These are phyloP conservation scores for Brassicogethes aeneus DNA, from an alignment of 2,888 invertebrate species.

Conservation along the genomic window DNA sequence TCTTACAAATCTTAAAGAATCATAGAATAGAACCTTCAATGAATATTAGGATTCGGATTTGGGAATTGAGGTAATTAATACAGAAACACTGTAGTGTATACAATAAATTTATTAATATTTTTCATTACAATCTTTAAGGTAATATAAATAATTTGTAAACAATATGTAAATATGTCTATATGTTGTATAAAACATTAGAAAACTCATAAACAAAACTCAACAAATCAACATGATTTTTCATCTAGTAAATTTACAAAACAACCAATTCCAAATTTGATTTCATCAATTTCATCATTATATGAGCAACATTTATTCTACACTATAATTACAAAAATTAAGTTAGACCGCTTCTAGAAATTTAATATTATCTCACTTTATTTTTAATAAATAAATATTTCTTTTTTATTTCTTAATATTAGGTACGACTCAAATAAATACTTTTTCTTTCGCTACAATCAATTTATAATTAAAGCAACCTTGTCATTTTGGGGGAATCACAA, in stretches of 20 bases:
- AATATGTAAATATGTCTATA: slow-evolving; percentile 1
- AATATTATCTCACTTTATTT: slow-evolving; percentile 6
- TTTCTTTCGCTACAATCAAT: not conserved
- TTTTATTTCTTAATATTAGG: not conserved
- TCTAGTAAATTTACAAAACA: slow-evolving; percentile 1
- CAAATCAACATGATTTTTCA: slow-evolving; percentile 1
- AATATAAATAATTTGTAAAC: slow-evolving; percentile 5
- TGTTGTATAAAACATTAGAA: slow-evolving; percentile 5
- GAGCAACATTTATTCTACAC: slow-evolving; percentile 6
- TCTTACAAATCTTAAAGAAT: too few species aligned
- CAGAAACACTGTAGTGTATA: too few species aligned
- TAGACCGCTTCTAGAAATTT: slow-evolving; percentile 5
- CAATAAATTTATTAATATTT: slow-evolving; percentile 6
- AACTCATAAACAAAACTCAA: not conserved
- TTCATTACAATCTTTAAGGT: slow-evolving; percentile 1
- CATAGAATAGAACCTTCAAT: too few species aligned
- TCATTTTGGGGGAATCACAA: slow-evolving; percentile 5
- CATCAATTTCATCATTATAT: not conserved
- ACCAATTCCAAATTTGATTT: slow-evolving; percentile 2
- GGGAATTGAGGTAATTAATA: too few species aligned
- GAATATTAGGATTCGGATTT: too few species aligned
- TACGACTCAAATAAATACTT: slow-evolving; percentile 4
- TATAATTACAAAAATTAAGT: slow-evolving; percentile 6
- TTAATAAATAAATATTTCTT: slow-evolving; percentile 3
- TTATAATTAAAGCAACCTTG: slow-evolving; percentile 4